A percentile compares a stretch with the other conserved stretches of the same genome.
Evolutionary conservation across 1,140 invertebrate species (phyloP).

Genomic region (Nautilus pompilius): DNA sequence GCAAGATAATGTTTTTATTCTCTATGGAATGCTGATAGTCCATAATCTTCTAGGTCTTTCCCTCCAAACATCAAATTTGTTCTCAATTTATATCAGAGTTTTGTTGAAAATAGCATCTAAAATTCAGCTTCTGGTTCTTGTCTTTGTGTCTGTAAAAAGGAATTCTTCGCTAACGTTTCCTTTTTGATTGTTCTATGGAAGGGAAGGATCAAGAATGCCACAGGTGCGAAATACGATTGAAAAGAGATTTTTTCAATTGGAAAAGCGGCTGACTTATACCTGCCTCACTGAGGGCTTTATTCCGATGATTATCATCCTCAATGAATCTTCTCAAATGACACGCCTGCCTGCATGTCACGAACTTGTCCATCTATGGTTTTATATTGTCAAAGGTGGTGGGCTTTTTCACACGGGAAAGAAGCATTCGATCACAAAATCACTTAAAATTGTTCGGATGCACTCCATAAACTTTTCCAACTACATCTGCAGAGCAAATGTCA

Average conservation of each 20-base stretch:
- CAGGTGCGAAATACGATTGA: neutral
- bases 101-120: neutral
- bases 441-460: neutral
- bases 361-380: neutral
- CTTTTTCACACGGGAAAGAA: neutral
- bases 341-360: neutral
- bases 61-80: too few species aligned
- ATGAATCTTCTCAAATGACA: neutral
- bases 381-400: neutral
- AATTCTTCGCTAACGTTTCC: neutral
- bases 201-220: neutral
- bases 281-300: neutral
- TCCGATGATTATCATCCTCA: neutral
- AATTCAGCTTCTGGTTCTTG: neutral
- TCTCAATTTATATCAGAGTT: neutral
- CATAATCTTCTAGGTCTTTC: too few species aligned
- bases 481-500: neutral
- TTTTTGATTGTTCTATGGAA: neutral
- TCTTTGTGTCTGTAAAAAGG: neutral
- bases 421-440: neutral
- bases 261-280: neutral
- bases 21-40: too few species aligned
- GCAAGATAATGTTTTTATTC: too few species aligned
- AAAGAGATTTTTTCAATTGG: neutral
- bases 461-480: neutral